phyloP scores from a whole-genome alignment of 2,888 invertebrate genomes.

The Agriopis marginaria region DNA sequence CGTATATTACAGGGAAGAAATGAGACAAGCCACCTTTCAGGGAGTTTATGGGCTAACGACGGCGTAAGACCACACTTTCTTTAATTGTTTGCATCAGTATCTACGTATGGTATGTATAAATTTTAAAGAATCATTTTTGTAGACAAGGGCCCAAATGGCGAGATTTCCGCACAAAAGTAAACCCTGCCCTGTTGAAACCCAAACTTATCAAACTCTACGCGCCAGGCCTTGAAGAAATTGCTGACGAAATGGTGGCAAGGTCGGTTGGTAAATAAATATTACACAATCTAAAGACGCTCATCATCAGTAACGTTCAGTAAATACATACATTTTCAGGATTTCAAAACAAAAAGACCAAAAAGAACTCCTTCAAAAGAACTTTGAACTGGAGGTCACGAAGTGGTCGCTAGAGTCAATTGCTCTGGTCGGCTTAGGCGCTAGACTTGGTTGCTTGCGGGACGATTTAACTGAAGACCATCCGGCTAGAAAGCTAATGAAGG shows the following conservation, averaged over 20 bases:
- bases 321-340: slow-evolving; percentile 60
- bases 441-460: slow-evolving; percentile 70
- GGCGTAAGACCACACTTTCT: slow-evolving; percentile 62
- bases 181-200: slow-evolving; percentile 89
- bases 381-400: slow-evolving; percentile 84
- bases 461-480: slow-evolving; percentile 65
- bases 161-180: slow-evolving; percentile 88
- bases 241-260: slow-evolving; percentile 72
- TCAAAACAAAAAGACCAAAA: slow-evolving; percentile 58
- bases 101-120: neutral
- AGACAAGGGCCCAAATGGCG: slow-evolving; percentile 89
- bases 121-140: slow-evolving; percentile 35
- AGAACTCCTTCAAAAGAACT: slow-evolving; percentile 69
- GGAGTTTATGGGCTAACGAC: slow-evolving; percentile 72
- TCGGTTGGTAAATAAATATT: slow-evolving; percentile 39
- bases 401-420: slow-evolving; percentile 88
- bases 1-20: slow-evolving; percentile 68
- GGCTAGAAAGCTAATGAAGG: slow-evolving; percentile 63
- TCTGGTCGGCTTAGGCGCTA: slow-evolving; percentile 69
- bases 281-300: neutral
- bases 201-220: slow-evolving; percentile 84
- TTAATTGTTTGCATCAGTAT: neutral
- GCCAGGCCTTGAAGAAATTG: slow-evolving; percentile 79
- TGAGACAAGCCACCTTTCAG: slow-evolving; percentile 64
- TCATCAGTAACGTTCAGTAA: neutral